Evolutionary conservation across 2,113 vertebrate species (phyloP).

Genomic region (Tiliqua scincoides): DNA sequence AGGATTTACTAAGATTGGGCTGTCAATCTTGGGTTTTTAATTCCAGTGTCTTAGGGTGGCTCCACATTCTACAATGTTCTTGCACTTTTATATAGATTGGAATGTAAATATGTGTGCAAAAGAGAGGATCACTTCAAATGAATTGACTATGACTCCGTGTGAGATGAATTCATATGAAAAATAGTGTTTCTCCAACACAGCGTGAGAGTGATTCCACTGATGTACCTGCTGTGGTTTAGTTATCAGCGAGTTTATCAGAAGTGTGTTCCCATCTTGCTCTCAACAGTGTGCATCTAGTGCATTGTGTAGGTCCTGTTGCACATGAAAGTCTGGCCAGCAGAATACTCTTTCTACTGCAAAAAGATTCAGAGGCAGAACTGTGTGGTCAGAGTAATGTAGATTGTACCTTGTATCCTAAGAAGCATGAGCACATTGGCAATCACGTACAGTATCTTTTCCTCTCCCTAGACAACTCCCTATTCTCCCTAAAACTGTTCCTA

Average conservation of each 20-base stretch:
- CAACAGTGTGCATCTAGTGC: neutral
- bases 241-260: neutral
- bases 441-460: too few relatives aligned
- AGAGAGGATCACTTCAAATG: neutral
- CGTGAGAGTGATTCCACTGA: neutral
- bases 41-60: too few relatives aligned
- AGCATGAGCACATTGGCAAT: too few relatives aligned
- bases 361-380: neutral
- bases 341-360: neutral
- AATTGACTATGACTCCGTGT: neutral
- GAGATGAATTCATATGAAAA: too few relatives aligned
- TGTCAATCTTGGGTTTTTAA: too few relatives aligned
- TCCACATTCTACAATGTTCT: too few relatives aligned
- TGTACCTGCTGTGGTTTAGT: neutral
- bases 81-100: neutral
- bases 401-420: too few relatives aligned
- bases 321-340: neutral
- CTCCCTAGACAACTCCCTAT: too few relatives aligned
- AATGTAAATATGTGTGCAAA: neutral
- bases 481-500: too few relatives aligned
- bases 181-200: neutral
- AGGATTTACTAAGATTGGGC: too few relatives aligned
- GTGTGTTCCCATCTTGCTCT: neutral
- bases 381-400: too few relatives aligned
- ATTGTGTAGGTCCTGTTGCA: neutral